Base-by-base conservation (phyloP, 1,140 invertebrate genomes). In the Ceratosolen fusciceps region DNA sequence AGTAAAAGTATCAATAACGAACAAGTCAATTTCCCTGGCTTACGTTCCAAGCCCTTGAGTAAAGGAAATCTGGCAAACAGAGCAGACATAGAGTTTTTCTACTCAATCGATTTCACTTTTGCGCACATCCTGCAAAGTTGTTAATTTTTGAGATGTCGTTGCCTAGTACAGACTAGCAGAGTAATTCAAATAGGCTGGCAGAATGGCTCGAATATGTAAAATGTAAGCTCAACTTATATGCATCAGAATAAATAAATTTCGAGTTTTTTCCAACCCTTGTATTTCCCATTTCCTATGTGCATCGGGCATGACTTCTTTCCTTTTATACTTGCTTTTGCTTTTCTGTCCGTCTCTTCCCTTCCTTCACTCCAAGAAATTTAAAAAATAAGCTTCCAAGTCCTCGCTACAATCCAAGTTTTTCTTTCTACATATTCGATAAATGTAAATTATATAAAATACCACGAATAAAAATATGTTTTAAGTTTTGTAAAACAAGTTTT, bases 151-250 rank as follows among this genome's bases (percentile, higher is more conserved):
- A 62, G 26, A 62, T 34, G 58, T 31, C 26, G 52, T 54, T 43
- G 52, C 52, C 21, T n/a, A 54, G 31, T 62, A 62, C 16, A 62
- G 3, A 62, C 3, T 16, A 16, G 31, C 9, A 34, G 58, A 34
- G 26, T 1, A 62, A 5, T 62, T 62, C 26, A 29, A 62, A 24
- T 16, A 19, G 26, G 10, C 31, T 31, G 34, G 56, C 56, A 62
- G 37, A 74, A 74, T 74, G 56, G 58, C 14, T 14, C 26, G 56
- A 62, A 47, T 62, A 62, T 62, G 73, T 74, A 62, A 74, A 62
- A 62, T 54, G 56, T 43, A 74, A 74, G 56, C 62, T 74, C 26
- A 26, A 49, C 39, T 49, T 70, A 24, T 49, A n/a, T 49, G 67
- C 39, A 31, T 49, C 24, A 19, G 34, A 56, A 52, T 26, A 73